Base-by-base conservation (phyloP, 92 coral and sea anemone genomes). In the Paragorgia papillata region DNA sequence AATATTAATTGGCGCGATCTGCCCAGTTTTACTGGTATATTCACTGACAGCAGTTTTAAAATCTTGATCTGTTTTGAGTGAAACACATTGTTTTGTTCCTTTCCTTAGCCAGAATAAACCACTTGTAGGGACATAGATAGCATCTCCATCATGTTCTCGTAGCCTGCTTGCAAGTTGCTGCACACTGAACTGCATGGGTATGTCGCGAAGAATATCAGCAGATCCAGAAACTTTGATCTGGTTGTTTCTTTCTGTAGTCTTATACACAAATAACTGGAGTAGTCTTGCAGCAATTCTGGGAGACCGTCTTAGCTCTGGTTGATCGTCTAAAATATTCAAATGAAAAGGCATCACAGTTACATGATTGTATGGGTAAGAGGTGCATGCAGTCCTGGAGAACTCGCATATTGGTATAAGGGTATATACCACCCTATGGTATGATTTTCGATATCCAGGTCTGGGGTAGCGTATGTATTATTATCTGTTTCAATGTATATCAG, bases 51-150 rank as follows among this genome's bases (percentile, higher is more conserved):
- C 79, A 30, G 57, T 39, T 7, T 40, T 15, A 8, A 84, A 79
- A 37, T 84, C 79, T 2, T 71, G 67, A 29, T 79, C 84, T 1
- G 69, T 57, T 56, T 84, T 67, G 15, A 84, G 77, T 43, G 46
- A 9, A 17, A 84, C 88, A 53, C 79, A 25, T 30, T 79, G 88
- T 32, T 84, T 84, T n/a, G 58, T 44, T 30, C 88, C 88, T 51
- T 79, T 84, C 19, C 88, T 50, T 17, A 84, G 30, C 88, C 88
- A 84, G 71, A 50, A 84, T 10, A 84, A 68, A 58, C 88, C 88
- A 75, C 53, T 83, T 18, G 74, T 68, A 3, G 87, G 88, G 50
- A 78, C 66, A 84, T 81, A 81, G 17, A 59, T 59, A 21, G 25
- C 65, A 59, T 59, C 65, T 21, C 65, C 65, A 26, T 59, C 65